Evolutionary conservation across 1,140 invertebrate species (phyloP), one percentile per base, ranked within the genome.

Genomic region (Augochlora pura): DNA sequence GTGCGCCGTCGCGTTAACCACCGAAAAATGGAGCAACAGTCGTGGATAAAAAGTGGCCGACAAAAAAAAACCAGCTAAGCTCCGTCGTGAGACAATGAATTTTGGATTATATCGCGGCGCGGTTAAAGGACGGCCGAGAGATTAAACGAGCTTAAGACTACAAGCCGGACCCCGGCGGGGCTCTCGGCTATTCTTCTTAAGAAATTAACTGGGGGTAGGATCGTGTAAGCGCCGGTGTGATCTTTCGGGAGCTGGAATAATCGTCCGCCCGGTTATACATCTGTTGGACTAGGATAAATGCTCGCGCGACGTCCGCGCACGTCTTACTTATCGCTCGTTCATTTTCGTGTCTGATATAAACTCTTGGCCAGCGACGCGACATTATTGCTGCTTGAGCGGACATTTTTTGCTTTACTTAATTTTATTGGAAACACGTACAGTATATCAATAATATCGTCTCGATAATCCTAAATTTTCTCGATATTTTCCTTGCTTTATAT

Each of bases 201-300:
- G 77, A 80, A 80, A 80, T 80, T 80, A 74, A 73, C 39, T 23
- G 42, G 60, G 62, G 54, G n/a, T n/a, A 74, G 69, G 62, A 79
- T 79, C 77, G 46, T 66, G 77, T 73, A 79, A 73, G 63, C 49
- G 62, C 16, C 39, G 73, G 6, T 62, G 39, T 32, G 77, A 80
- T 80, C 77, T 60, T 74, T 49, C 52, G 68, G 32, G 18, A 54
- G 32, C 68, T 76, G 32, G 32, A 76, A 69, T 69, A 76, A 80
- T 76, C 54, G 73, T 73, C 62, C 12, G 46, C 59, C 23, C 7
- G 21, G 8, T 7, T 18, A 16, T 18, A 14, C 2, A 1, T 14
- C 16, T 0, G 14, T 21, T 3, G 8, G 14, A n/a, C 23, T 2
- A 23, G 16, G 16, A 25, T 14, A 52, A 4, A 9, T 66, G 21